Evolutionary conservation across 2,888 invertebrate species (phyloP), one percentile per base, ranked within the genome.

Genomic region (Scaptomyza caliginosa): DNA sequence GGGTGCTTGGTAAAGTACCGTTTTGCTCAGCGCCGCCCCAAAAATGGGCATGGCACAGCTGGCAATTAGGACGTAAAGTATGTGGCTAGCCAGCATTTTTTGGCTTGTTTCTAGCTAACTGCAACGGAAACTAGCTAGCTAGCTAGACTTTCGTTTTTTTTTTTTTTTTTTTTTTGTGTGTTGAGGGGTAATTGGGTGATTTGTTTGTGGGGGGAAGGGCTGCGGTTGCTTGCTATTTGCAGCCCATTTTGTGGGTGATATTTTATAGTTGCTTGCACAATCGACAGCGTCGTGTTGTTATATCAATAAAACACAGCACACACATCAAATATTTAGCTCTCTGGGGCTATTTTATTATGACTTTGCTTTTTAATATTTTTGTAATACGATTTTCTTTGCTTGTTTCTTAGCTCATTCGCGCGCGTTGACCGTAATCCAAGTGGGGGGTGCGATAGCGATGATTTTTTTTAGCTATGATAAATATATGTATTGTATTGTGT

Each of bases 1-100:
- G 49, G 96, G 96, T 74, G 96, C 95, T 91, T 96, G 96, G 91
- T 96, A 96, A 82, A 91, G 65, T 26, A 91, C 91, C 50, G 91
- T 91, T 68, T 91, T 91, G 70, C 90, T 91, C 51, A 91, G 80
- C 16, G 91, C 91, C 42, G 91, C 91, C 56, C 91, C 90, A 55
- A 91, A 82, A 42, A 91, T 86, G 64, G 91, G 91, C 60, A 91
- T 91, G 52, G 83, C 89, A 66, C 90, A 90, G 80, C 87, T 77
- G 67, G 85, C 87, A 39, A 90, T 90, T 72, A 90, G 78, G 59
- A 90, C 90, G 73, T 90, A 90, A 55, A 90, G 88, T 60, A 82
- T 87, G 65, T 83, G 79, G 72, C 68, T 74, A 57, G 68, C 78
- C 64, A 86, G 75, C 81, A 82, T 82, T 39, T 59, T 85, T 73